phyloP scores from a whole-genome alignment of 2,888 invertebrate genomes.

The Temnothorax unifasciatus region DNA sequence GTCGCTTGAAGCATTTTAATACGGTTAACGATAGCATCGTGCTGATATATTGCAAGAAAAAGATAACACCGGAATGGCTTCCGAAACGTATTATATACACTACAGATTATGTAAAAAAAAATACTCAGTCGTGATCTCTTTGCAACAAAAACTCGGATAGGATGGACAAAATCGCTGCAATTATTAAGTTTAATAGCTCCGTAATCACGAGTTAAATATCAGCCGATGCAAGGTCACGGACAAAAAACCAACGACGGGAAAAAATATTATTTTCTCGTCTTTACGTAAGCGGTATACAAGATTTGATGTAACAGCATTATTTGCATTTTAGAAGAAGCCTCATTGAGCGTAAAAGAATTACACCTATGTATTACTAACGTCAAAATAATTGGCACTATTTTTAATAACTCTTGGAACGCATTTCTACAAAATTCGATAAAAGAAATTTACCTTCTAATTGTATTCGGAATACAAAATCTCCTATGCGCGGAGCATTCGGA shows the following conservation, averaged over 20 bases:
- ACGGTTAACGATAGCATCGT: too few species aligned
- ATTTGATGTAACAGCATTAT: background rate
- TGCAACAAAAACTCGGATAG: constrained; percentile 2
- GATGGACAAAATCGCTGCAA: constrained; percentile 5
- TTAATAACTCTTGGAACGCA: background rate
- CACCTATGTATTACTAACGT: background rate
- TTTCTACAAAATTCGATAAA: background rate
- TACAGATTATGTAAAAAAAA: constrained; percentile 26
- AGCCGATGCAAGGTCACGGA: background rate
- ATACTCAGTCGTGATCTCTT: constrained; percentile 18
- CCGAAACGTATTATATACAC: background rate
- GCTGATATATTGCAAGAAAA: background rate
- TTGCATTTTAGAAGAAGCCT: background rate
- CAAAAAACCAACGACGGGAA: background rate
- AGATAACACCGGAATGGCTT: background rate
- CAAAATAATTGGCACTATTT: background rate
- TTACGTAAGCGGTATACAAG: background rate
- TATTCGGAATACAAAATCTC: background rate
- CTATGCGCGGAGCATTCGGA: background rate
- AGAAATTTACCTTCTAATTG: background rate
- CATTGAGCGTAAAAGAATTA: background rate
- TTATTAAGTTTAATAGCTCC: background rate
- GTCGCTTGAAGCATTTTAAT: background rate
- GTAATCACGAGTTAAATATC: constrained; percentile 28
- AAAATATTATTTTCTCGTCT: background rate